Base-by-base conservation (phyloP, 2,888 invertebrate genomes). In the Linnaemya tessellans region DNA sequence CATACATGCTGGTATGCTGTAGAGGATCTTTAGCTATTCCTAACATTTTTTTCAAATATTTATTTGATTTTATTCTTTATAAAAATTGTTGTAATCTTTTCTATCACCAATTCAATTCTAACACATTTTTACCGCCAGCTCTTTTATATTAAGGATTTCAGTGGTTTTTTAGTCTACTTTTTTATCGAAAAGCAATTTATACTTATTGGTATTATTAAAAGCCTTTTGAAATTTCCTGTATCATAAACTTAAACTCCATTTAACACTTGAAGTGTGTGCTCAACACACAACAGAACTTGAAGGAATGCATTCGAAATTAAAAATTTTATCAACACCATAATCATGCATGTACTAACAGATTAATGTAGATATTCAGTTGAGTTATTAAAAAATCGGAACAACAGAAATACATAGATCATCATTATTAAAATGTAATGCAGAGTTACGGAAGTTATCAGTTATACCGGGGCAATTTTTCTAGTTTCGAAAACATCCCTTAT, bases 1-100 rank as follows among this genome's bases (percentile, higher is more conserved):
- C 94, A 90, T 95, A 95, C 91, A 96, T 95, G 90, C 94, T 94
- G 46, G 95, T 95, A 90, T 95, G 95, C 88, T 94, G 93, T 60
- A 94, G 92, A 18, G 92, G 92, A 90, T 92, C 92, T 87, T 91
- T 90, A 38, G 91, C 93, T 77, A 93, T 90, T 82, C 92, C 92
- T 70, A 92, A 88, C 92, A 92, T 93, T 87, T 89, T n/a, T 91
- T 82, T 60, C n/a, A 41, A n/a, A n/a, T 77, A n/a, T 18, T 49
- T 38, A 30, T 49, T 73, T 20, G 49, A 58, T 30, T 10, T n/a
- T 10, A 49, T 58, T 43, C 43, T 79, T 79, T 11, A 71, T 41
- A n/a, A 35, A 41, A 73, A 80, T 77, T 67, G 80, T 80, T 83
- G 80, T 80, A 77, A 73, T 80, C 73, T 73, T 73, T 67, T 51